Evolutionary conservation across 2,113 vertebrate genomes (phyloP), one percentile per base, ranked within the genome.

Genomic region (Xyrauchen texanus): DNA sequence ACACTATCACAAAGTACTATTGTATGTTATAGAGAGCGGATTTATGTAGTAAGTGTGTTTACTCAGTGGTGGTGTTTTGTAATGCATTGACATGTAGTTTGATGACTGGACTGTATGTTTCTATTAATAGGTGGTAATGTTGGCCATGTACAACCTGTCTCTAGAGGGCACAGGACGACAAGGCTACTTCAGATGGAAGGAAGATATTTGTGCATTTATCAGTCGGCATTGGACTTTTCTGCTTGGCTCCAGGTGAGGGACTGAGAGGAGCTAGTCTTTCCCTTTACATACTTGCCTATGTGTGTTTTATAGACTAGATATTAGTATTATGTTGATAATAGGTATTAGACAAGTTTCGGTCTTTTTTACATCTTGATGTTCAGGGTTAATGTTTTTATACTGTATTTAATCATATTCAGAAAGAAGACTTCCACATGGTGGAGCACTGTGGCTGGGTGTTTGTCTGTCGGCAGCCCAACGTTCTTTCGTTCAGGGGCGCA

Each of bases 401-500:
- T 34, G 4, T 76, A 44, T 16, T 83, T 42, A 66, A 7, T 55
- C 21, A 55, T 2, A 66, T n/a, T 2, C 73, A 99, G 98, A 87
- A 99, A 99, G 89, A 98, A 99, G 91, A 99, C 97, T 0, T 97
- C 96, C 0, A 99, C 98, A 0, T 99, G 98, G 98, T 99, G 98
- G 98, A 99, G 97, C 92, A 99, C 98, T 0, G 98, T 99, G 0
- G 98, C 98, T 0, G 98, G 98, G 8, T 99, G 98, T 69, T 94
- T 99, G 71, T 99, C 97, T 0, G 97, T 99, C 11, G 98, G 98
- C 3, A 99, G 97, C 73, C 98, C 98, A 34, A 90, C 97, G 75
- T 98, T 96, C 71, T 99, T 99, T 86, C 95, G 97, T 2, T 99
- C 98, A 0, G 98, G 98, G 2, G 98, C 97, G 0, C 98, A 99